A percentile compares a stretch with the other conserved stretches of the same genome.
These are phyloP conservation scores for Calephelis virginiensis DNA, from an alignment of 1,140 invertebrate genomes.

Conservation along the genomic window DNA sequence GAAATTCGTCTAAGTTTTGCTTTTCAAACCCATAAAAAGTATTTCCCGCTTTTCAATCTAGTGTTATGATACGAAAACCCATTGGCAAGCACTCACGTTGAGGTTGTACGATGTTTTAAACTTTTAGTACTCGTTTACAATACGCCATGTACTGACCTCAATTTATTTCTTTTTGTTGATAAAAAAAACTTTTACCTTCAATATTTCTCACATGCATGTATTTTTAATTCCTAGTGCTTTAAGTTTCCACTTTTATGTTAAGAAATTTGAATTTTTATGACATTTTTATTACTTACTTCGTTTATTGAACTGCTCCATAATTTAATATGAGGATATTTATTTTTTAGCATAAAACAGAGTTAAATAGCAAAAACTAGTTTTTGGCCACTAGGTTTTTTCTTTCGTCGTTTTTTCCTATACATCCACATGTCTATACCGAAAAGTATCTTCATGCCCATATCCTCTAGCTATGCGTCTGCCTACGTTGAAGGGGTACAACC, in stretches of 20 bases:
- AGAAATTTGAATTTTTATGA: background rate
- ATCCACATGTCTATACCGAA: no score
- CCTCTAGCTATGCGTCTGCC: no score
- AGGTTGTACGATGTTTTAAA: slow-evolving; percentile 29
- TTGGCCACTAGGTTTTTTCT: no score
- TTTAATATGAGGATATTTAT: no score
- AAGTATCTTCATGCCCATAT: no score
- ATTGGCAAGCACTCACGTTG: slow-evolving; percentile 30
- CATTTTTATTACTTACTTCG: no score
- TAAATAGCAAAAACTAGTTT: no score
- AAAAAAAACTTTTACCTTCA: slow-evolving; percentile 30
- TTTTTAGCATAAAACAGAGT: no score
- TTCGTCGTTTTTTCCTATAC: no score
- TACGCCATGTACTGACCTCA: slow-evolving; percentile 31
- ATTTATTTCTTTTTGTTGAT: slow-evolving; percentile 32
- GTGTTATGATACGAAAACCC: slow-evolving; percentile 50
- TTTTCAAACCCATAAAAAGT: slow-evolving; percentile 29
- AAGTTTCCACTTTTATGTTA: slow-evolving; percentile 5
- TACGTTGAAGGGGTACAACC: no score
- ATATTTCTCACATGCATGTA: slow-evolving; percentile 16
- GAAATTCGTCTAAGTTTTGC: no score
- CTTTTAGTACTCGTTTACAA: slow-evolving; percentile 40
- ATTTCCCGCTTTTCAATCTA: slow-evolving; percentile 14
- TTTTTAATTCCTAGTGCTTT: slow-evolving; percentile 1
- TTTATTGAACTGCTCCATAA: no score